Conservation (phyloP, 2,888 invertebrate genomes). For the Macrophya annulata region DNA sequence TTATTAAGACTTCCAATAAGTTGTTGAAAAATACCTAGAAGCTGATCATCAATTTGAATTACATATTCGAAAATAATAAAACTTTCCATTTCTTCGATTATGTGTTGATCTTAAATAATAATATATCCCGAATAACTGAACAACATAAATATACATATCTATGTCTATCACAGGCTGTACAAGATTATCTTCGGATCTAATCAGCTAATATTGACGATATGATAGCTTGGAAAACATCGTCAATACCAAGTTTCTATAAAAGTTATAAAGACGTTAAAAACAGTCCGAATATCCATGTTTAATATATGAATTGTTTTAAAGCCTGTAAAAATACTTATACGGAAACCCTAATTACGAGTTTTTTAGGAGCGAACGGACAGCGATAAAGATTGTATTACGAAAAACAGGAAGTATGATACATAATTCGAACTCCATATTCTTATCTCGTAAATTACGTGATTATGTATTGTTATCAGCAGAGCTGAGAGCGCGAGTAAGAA, state of each 20-base stretch:
- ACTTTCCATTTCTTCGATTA: background rate
- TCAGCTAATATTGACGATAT: conserved; percentile 13
- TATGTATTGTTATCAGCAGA: background rate
- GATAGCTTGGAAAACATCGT: background rate
- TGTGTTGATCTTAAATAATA: background rate
- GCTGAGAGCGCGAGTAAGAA: background rate
- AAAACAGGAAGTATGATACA: conserved; percentile 19
- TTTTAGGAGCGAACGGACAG: background rate
- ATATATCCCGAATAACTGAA: background rate
- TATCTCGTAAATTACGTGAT: conserved; percentile 4
- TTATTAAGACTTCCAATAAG: too few relatives aligned
- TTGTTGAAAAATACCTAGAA: too few relatives aligned
- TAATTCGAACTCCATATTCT: background rate
- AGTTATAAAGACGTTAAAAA: background rate
- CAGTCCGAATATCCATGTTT: background rate
- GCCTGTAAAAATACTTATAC: background rate
- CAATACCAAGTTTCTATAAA: background rate
- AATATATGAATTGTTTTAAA: background rate
- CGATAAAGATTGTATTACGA: background rate
- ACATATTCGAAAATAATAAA: background rate
- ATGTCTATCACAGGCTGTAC: background rate
- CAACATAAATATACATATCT: background rate
- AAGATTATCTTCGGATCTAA: conserved; percentile 2
- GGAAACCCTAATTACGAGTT: background rate
- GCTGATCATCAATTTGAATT: background rate